phyloP scores from a whole-genome alignment of 1,140 invertebrate species.

The Zaprionus nigranus region DNA sequence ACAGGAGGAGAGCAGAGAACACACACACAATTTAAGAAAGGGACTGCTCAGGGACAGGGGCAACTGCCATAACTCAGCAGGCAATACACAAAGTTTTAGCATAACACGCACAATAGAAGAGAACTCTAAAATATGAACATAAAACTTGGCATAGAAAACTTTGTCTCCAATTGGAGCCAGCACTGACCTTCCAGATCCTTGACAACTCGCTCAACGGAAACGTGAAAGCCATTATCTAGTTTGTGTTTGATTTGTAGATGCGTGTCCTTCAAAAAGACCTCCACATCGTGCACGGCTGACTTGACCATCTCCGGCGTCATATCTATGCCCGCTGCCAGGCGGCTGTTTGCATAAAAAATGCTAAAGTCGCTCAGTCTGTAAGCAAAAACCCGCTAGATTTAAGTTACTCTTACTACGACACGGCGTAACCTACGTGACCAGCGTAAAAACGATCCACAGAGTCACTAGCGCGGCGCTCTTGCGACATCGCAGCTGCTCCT shows the following conservation, averaged over 20 bases:
- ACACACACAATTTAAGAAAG: slow-evolving; percentile 27
- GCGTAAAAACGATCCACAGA: slow-evolving; percentile 84
- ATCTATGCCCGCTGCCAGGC: slow-evolving; percentile 85
- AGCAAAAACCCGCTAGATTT: slow-evolving; percentile 20
- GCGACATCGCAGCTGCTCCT: slow-evolving; percentile 73
- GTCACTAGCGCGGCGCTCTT: slow-evolving; percentile 76
- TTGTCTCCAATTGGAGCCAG: not conserved
- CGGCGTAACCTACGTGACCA: slow-evolving; percentile 85
- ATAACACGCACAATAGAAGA: slow-evolving; percentile 61
- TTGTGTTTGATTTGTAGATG: slow-evolving; percentile 87
- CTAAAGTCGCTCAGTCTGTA: slow-evolving; percentile 79
- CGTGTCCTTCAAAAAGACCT: slow-evolving; percentile 86
- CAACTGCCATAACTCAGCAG: slow-evolving; percentile 51
- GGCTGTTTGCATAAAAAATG: slow-evolving; percentile 87
- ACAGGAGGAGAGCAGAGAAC: slow-evolving; percentile 26
- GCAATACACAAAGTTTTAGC: slow-evolving; percentile 65
- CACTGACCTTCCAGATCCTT: slow-evolving; percentile 88
- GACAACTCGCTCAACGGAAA: slow-evolving; percentile 86
- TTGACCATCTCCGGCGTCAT: slow-evolving; percentile 86
- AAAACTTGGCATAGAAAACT: slow-evolving; percentile 68
- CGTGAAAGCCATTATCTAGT: slow-evolving; percentile 87
- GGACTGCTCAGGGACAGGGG: not conserved
- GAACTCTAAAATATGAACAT: slow-evolving; percentile 58
- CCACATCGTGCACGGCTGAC: slow-evolving; percentile 86
- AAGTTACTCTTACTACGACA: not conserved